Conservation (phyloP, 2,888 invertebrate genomes). For the Stegophylla sp. region DNA sequence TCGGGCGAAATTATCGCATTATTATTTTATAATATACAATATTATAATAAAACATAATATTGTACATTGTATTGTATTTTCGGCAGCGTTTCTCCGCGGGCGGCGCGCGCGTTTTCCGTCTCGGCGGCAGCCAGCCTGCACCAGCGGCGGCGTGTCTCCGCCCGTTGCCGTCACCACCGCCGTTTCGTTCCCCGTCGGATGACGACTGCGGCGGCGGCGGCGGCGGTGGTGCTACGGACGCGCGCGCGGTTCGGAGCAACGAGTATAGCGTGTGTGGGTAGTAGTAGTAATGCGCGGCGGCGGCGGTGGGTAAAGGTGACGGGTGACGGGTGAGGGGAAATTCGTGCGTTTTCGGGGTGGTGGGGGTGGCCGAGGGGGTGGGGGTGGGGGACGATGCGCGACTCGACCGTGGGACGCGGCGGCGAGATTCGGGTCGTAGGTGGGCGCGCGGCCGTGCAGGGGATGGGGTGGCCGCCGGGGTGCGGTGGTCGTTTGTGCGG, state of each 20-base stretch:
- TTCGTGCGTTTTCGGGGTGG: neutral
- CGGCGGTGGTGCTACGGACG: no score
- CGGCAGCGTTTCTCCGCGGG: neutral
- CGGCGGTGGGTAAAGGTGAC: no score
- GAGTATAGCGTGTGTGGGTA: no score
- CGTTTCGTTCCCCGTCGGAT: no score
- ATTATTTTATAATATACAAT: neutral
- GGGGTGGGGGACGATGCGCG: neutral
- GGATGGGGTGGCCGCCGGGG: neutral
- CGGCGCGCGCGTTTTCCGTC: neutral
- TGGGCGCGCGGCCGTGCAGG: neutral
- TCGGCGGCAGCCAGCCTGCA: neutral
- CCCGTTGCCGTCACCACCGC: no score
- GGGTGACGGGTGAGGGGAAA: no score
- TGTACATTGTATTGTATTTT: slow-evolving; percentile 2
- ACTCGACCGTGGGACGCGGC: neutral
- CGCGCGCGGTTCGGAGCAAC: no score
- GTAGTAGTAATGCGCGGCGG: no score
- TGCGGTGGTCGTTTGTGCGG: neutral
- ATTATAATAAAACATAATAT: no score
- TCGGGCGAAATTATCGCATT: neutral
- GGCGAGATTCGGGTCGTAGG: neutral
- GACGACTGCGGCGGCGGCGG: no score
- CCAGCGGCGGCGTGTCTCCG: no score
- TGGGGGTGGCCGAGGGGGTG: no score